These are phyloP conservation scores for Plusia festucae DNA, from an alignment of 2,888 invertebrate species.

Conservation along the genomic window DNA sequence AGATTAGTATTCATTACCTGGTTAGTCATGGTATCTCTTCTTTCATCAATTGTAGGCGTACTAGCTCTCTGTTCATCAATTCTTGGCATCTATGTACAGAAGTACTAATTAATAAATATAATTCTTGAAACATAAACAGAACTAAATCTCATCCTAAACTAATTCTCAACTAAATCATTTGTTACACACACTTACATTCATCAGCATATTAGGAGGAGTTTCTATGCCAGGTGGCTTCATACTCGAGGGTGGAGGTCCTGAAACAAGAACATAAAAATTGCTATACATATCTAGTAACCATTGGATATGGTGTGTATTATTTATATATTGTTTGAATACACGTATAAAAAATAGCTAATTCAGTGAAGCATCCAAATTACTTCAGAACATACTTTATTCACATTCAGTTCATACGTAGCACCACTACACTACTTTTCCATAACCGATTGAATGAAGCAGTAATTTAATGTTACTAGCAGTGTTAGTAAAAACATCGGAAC, in stretches of 20 bases:
- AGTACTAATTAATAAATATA: not conserved
- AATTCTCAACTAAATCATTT: no score
- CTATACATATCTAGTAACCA: not conserved
- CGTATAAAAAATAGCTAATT: not conserved
- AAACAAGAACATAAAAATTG: constrained; percentile 65
- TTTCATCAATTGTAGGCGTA: constrained; percentile 92
- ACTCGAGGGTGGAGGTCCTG: constrained; percentile 72
- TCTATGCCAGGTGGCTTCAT: constrained; percentile 85
- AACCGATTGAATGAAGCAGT: constrained; percentile 12
- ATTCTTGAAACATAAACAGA: not conserved
- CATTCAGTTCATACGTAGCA: constrained; percentile 15
- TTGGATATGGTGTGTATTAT: not conserved
- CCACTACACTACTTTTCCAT: constrained; percentile 2
- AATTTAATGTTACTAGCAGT: constrained; percentile 24
- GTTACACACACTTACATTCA: constrained; percentile 70
- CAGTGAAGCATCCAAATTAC: constrained; percentile 13
- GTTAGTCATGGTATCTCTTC: constrained; percentile 79
- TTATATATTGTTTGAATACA: not conserved
- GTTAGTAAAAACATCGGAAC: constrained; percentile 28
- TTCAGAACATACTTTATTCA: constrained; percentile 6
- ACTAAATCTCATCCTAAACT: no score
- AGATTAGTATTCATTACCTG: constrained; percentile 73
- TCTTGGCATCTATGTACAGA: constrained; percentile 70
- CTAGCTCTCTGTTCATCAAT: constrained; percentile 91
- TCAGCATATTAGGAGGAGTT: constrained; percentile 70